These are phyloP conservation scores for Colossoma macropomum DNA, from an alignment of 2,113 vertebrate species.

Conservation along the genomic window DNA sequence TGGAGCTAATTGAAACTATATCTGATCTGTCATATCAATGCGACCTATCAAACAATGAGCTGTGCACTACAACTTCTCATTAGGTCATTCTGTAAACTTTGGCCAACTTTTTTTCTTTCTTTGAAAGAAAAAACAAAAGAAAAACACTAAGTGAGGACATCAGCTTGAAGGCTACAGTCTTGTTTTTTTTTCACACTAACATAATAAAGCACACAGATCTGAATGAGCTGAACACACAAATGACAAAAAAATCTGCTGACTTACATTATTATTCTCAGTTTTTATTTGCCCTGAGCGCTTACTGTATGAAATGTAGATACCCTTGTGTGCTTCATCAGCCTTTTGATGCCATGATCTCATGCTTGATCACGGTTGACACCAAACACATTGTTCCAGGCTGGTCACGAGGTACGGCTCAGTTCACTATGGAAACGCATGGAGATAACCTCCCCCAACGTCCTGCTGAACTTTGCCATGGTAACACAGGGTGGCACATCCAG, in stretches of 20 bases:
- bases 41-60: too few relatives aligned
- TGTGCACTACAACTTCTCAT: too few relatives aligned
- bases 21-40: too few relatives aligned
- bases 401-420: slow-evolving; percentile 37
- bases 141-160: neutral
- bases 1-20: too few relatives aligned
- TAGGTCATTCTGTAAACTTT: too few relatives aligned
- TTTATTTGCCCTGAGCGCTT: neutral
- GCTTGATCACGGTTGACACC: slow-evolving; percentile 1
- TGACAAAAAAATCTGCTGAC: slow-evolving; percentile 5
- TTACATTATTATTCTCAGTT: neutral
- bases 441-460: slow-evolving; percentile 41
- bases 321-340: slow-evolving; percentile 29
- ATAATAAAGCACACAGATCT: neutral
- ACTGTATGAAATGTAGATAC: neutral
- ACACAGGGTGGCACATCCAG: slow-evolving; percentile 26
- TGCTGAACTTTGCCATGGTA: slow-evolving; percentile 13
- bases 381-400: slow-evolving; percentile 30
- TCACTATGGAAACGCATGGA: slow-evolving; percentile 26
- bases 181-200: neutral
- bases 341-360: slow-evolving; percentile 26
- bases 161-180: neutral
- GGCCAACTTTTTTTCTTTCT: too few relatives aligned
- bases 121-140: neutral
- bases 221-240: neutral